These are phyloP conservation scores for Manis javanica DNA, from an alignment of 2,797 vertebrate genomes.

Conservation along the genomic window DNA sequence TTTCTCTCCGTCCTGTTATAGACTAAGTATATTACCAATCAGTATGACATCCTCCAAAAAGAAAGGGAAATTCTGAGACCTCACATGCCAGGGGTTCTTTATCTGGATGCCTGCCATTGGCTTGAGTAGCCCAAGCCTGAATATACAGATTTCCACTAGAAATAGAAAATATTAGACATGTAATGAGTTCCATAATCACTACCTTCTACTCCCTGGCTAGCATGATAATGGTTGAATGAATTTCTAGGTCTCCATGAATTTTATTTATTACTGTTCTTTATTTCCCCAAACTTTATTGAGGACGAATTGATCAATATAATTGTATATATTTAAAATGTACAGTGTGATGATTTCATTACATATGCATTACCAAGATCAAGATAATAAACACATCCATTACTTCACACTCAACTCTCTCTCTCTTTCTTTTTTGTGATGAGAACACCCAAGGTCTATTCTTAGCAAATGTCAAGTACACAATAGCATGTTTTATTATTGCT, in stretches of 20 bases:
- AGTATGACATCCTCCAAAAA: not conserved
- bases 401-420: not conserved
- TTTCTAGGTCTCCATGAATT: slow-evolving; percentile 62
- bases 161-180: slow-evolving; percentile 3
- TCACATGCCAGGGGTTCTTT: not conserved
- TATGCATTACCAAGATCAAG: slow-evolving; percentile 7
- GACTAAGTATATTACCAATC: not conserved
- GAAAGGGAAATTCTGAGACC: not conserved
- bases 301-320: slow-evolving; percentile 43
- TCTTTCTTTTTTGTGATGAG: not conserved
- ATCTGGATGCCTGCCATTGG: not conserved
- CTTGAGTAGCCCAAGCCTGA: not conserved
- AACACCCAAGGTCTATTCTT: not conserved
- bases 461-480: not conserved
- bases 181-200: slow-evolving; percentile 12
- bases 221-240: slow-evolving; percentile 42
- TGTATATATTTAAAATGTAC: not conserved
- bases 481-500: slow-evolving; percentile 24
- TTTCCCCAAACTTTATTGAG: not conserved
- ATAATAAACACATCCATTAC: slow-evolving; percentile 36
- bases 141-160: not conserved
- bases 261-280: slow-evolving; percentile 28
- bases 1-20: not conserved
- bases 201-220: not conserved
- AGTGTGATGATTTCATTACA: not conserved